Evolutionary conservation across 1,140 invertebrate genomes (phyloP).

Genomic region (Nebria ingens): DNA sequence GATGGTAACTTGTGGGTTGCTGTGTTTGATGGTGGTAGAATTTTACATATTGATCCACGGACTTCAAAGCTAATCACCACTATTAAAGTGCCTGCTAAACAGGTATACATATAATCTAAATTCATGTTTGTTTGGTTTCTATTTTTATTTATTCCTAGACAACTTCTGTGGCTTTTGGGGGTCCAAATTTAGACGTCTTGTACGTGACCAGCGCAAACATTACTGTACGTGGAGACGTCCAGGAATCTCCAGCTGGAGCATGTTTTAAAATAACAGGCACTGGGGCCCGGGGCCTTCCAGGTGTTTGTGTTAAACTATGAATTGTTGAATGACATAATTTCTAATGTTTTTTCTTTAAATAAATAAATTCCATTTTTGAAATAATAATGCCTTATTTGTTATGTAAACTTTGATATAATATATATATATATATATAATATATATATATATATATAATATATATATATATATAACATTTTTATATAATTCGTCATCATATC

Average conservation of each 20-base stretch:
- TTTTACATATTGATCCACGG: conserved; percentile 31
- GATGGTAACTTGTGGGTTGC: conserved; percentile 55
- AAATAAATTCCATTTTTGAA: too few relatives aligned
- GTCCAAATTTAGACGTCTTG: conserved; percentile 55
- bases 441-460: too few relatives aligned
- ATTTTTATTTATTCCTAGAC: conserved; percentile 26
- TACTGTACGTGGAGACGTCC: conserved; percentile 37
- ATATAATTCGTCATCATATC: too few relatives aligned
- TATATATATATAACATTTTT: too few relatives aligned
- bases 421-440: too few relatives aligned
- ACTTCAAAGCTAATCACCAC: conserved; percentile 23
- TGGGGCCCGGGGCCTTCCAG: conserved; percentile 42
- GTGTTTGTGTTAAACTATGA: neutral
- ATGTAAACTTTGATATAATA: too few relatives aligned
- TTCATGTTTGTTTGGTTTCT: neutral
- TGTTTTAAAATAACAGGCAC: conserved; percentile 56
- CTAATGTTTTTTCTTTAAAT: too few relatives aligned
- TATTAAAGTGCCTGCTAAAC: conserved; percentile 25
- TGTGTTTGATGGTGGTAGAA: conserved; percentile 34
- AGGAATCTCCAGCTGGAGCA: conserved; percentile 50
- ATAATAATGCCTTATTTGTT: too few relatives aligned
- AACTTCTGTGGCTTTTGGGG: conserved; percentile 70
- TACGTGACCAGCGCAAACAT: conserved; percentile 59
- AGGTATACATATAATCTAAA: conserved; percentile 19
- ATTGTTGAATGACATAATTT: too few relatives aligned